These are phyloP conservation scores for Spea hammondii DNA, from an alignment of 2,797 vertebrate species.

Conservation along the genomic window DNA sequence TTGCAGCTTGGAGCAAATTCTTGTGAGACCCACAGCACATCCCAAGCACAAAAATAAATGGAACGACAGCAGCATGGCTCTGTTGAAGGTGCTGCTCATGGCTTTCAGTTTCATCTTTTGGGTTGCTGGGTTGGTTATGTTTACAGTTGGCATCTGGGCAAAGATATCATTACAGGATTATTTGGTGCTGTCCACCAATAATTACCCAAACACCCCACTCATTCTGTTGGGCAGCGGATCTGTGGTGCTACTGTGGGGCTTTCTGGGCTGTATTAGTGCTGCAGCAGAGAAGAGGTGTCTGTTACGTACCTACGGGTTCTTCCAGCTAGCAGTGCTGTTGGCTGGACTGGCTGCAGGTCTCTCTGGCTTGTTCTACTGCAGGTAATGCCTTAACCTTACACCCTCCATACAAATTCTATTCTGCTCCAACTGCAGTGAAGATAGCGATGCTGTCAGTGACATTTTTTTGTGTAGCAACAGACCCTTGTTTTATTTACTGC, in stretches of 20 bases:
- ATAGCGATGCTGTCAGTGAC: too few relatives aligned
- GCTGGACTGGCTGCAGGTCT: conserved; percentile 77
- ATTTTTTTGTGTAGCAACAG: too few relatives aligned
- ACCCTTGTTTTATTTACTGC: too few relatives aligned
- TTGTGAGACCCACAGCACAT: not conserved
- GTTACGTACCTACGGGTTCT: conserved; percentile 77
- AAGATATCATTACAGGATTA: conserved; percentile 78
- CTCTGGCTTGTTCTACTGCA: conserved; percentile 80
- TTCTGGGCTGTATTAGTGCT: conserved; percentile 83
- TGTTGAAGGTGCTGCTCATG: conserved; percentile 80
- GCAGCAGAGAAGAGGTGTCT: conserved; percentile 80
- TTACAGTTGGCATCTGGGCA: conserved; percentile 84
- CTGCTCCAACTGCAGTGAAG: too few relatives aligned
- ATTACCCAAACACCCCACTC: conserved; percentile 75
- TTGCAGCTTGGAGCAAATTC: conserved; percentile 9
- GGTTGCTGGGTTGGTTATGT: conserved; percentile 80
- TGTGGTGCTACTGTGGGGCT: conserved; percentile 80
- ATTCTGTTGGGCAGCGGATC: conserved; percentile 77
- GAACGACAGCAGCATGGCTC: conserved; percentile 68
- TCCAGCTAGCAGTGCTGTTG: conserved; percentile 74
- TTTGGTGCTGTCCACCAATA: conserved; percentile 77
- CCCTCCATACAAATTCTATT: not conserved
- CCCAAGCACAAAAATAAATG: not conserved
- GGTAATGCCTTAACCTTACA: conserved; percentile 9
- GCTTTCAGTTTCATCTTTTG: conserved; percentile 88